Base-by-base conservation (phyloP, 2,797 vertebrate species). In the Artibeus jamaicensis region DNA sequence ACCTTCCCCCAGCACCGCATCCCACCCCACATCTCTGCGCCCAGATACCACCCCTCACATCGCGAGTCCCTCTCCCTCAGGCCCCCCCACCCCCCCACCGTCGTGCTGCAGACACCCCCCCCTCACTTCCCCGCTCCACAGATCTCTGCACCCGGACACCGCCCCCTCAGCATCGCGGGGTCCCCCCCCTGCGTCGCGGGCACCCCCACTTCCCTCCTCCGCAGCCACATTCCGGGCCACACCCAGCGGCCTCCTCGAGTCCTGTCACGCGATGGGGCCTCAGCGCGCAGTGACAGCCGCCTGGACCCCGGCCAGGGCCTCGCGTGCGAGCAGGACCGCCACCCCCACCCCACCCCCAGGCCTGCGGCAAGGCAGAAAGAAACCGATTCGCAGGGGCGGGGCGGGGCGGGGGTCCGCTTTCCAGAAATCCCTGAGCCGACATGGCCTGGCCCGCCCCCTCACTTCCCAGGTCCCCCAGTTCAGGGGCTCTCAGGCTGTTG, bases 321-420 rank as follows among this genome's bases (percentile, higher is more conserved):
- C 99, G 99, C 99, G 99, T 99, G 99, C 99, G 99, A 99, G 98
- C 99, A 98, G 98, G 98, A 98, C 97, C 98, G 99, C 99, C 99
- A 15, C n/a, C 57, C 39, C 92, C 34, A 34, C 44, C 89, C 83
- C 83, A 50, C 44, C 78, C 79, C 88, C 88, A 32, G 82, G 88
- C 88, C 87, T 62, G 87, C 6, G 82, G 93, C 65, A 21, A 81
- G 73, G 44, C 73, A 22, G 42, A 74, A 59, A 87, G 79, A 78
- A 83, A 89, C 70, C 10, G 0, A 44, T 32, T 55, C 39, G 0
- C 62, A 7, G 68, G 83, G 32, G 6, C 2, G 3, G 48, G n/a
- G 42, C 14, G 39, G 8, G 42, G 44, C 6, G 15, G 39, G 39
- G 44, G 22, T 3, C 10, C 1, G 68, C 77, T 34, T 53, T 46